These are phyloP conservation scores for Scolopax rusticola DNA, from an alignment of 2,797 vertebrate genomes.

Conservation along the genomic window DNA sequence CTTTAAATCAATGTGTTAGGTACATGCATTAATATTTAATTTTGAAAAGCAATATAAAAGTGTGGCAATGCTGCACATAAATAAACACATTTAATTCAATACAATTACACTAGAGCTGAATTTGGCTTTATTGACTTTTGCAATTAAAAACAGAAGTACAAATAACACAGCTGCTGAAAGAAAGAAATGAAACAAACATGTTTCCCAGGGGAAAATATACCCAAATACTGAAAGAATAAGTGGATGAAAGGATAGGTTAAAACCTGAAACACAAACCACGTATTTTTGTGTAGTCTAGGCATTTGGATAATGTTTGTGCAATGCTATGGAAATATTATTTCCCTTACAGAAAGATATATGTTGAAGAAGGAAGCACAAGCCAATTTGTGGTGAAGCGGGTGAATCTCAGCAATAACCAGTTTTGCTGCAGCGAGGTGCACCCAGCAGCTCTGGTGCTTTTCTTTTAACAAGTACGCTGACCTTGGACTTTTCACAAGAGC, in stretches of 20 bases:
- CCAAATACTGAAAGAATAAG: background rate
- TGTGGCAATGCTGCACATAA: background rate
- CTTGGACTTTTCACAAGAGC: background rate
- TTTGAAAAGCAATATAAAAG: background rate
- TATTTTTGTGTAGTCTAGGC: background rate
- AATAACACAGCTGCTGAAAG: background rate
- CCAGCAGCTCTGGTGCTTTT: background rate
- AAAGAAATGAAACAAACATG: background rate
- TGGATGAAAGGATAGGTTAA: background rate
- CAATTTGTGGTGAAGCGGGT: background rate
- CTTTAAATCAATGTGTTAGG: constrained; percentile 23
- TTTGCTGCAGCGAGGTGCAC: background rate
- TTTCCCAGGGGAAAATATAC: background rate
- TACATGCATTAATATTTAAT: constrained; percentile 54
- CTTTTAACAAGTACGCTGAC: background rate
- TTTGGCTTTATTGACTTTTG: background rate
- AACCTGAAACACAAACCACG: background rate
- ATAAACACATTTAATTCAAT: background rate
- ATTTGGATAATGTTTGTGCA: rapidly evolving
- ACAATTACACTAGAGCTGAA: background rate
- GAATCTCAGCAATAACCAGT: background rate
- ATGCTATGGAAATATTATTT: background rate
- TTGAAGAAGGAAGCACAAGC: background rate
- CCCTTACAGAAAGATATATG: background rate
- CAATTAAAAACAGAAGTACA: background rate